Base-by-base conservation (phyloP, 53 echinoderm and acorn worm genomes). In the Luidia sarsii region DNA sequence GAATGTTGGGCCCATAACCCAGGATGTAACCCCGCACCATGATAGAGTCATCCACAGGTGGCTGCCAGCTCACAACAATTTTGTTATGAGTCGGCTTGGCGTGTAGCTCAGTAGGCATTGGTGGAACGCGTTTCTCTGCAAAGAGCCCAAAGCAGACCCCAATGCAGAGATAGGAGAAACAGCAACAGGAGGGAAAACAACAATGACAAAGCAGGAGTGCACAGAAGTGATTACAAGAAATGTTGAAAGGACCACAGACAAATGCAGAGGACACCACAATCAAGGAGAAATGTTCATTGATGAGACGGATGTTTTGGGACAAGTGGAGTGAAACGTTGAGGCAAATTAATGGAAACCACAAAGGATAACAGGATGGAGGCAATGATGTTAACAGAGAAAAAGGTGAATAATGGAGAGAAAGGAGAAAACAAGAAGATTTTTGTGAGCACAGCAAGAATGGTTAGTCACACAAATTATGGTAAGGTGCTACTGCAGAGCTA, bases 11-110 rank as follows among this genome's bases (percentile, higher is more conserved):
- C 75, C 97, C 97, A 39, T 84, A 96, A 5, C 88, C 90, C 4
- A 96, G 60, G 19, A 90, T 62, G 65, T 96, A 96, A 10, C 97
- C 97, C 27, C 89, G 65, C 0, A 96, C 87, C 43, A 90, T 68
- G 7, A 91, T 85, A 29, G 48, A 54, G 2, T 63, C 37, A 23
- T 90, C 84, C 39, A 37, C 54, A 5, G 93, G 89, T 46, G 90
- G 89, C 11, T 11, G 60, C 97, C 97, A 96, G 20, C 50, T 39
- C 11, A 96, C 88, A 4, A 60, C 62, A 57, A 96, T 96, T 50
- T 79, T 80, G 30, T 80, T 85, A 14, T 86, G 83, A 71, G 77
- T 82, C 10, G 85, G 48, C 13, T 25, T 25, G 32, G 79, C 75
- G 1, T 45, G 45, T 13, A 96, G 63, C 4, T 33, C 16, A 16